Conservation (phyloP, 2,888 invertebrate species). For the Leptarthrus brevirostris region DNA sequence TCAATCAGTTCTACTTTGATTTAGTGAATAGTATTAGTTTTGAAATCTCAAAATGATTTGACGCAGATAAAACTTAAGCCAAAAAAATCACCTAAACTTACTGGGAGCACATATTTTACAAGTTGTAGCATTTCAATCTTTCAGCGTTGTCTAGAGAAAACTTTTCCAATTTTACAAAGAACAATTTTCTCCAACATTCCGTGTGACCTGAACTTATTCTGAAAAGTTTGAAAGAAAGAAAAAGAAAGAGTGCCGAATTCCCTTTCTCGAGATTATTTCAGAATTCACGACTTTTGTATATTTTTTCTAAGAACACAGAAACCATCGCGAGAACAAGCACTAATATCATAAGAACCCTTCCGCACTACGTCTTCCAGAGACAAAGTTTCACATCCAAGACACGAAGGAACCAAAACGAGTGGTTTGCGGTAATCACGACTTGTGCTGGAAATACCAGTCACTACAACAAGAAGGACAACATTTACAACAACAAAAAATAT, state of each 20-base stretch:
- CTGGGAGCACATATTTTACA: neutral
- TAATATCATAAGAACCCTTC: slow-evolving; percentile 39
- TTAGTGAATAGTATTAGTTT: no score
- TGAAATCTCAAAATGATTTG: no score
- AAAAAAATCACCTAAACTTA: no score
- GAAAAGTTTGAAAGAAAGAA: neutral
- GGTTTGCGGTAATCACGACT: slow-evolving; percentile 49
- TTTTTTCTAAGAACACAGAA: slow-evolving; percentile 39
- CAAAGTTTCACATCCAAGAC: slow-evolving; percentile 39
- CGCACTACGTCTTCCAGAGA: slow-evolving; percentile 25
- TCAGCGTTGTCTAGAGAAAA: slow-evolving; percentile 21
- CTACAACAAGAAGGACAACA: slow-evolving; percentile 25
- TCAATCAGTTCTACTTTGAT: no score
- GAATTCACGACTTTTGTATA: slow-evolving; percentile 44
- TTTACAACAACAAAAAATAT: slow-evolving; percentile 39
- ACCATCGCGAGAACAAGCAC: slow-evolving; percentile 35
- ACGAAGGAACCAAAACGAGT: slow-evolving; percentile 37
- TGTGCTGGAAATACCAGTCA: slow-evolving; percentile 38
- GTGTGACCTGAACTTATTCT: slow-evolving; percentile 31
- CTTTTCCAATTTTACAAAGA: slow-evolving; percentile 35
- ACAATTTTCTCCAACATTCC: slow-evolving; percentile 12
- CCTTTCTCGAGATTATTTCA: slow-evolving; percentile 37
- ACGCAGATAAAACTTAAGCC: no score
- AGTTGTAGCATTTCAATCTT: slow-evolving; percentile 5
- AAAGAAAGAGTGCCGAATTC: slow-evolving; percentile 10